These are phyloP conservation scores for Buceros bicornis DNA, from an alignment of 2,797 vertebrate species.

Conservation along the genomic window DNA sequence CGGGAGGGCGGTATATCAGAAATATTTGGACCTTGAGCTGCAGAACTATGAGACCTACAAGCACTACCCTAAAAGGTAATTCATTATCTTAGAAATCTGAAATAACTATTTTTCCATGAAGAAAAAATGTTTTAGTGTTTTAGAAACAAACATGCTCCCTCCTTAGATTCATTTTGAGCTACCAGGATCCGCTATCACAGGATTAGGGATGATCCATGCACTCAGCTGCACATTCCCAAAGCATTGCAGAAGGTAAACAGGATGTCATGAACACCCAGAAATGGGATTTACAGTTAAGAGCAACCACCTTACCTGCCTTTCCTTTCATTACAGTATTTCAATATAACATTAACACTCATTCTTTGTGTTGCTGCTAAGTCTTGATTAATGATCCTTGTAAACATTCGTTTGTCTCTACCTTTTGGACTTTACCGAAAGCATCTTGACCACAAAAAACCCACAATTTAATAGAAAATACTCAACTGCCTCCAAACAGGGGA, in stretches of 20 bases:
- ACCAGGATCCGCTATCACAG: neutral
- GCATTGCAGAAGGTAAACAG: neutral
- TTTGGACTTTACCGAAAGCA: neutral
- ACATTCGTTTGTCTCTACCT: neutral
- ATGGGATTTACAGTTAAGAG: neutral
- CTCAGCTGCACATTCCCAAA: neutral
- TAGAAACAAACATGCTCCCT: fast-evolving
- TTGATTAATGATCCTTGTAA: neutral
- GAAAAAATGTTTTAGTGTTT: neutral
- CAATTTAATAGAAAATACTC: neutral
- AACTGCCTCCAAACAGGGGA: neutral
- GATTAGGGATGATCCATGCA: neutral
- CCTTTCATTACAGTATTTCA: neutral
- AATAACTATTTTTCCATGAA: neutral
- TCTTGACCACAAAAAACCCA: neutral
- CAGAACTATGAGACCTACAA: neutral
- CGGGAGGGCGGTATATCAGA: neutral
- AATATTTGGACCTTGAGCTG: neutral
- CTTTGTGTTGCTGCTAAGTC: neutral
- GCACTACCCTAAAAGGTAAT: neutral
- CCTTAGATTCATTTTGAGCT: neutral
- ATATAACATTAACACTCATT: neutral
- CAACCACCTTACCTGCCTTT: neutral
- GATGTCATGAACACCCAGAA: neutral
- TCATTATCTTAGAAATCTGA: neutral